These are phyloP conservation scores for Clarias batrachus DNA, from an alignment of 2,113 vertebrate species.

Conservation along the genomic window DNA sequence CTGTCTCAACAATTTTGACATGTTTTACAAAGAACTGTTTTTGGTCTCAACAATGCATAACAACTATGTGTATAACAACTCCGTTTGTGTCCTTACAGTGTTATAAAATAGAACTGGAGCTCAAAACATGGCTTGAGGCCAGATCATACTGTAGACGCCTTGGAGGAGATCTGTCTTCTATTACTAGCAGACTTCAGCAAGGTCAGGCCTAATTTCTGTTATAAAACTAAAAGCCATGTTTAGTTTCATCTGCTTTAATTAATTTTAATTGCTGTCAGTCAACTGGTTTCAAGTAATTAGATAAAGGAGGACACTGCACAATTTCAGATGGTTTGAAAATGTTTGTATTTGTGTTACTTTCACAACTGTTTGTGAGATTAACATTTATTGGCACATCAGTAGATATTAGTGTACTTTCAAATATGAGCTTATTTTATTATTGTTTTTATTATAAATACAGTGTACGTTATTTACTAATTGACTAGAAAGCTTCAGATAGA, in stretches of 20 bases:
- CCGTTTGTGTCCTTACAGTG: conserved; percentile 72
- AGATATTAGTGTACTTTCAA: background rate
- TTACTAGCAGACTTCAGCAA: conserved; percentile 79
- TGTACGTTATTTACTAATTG: background rate
- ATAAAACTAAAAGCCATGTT: background rate
- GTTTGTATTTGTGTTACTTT: background rate
- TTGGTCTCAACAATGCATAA: background rate
- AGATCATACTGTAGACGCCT: conserved; percentile 72
- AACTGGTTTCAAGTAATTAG: background rate
- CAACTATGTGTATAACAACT: background rate
- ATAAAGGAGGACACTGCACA: background rate
- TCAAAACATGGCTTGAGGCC: conserved; percentile 77
- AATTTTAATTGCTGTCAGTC: background rate
- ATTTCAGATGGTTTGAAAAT: too few relatives aligned
- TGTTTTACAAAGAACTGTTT: too few relatives aligned
- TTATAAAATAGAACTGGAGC: conserved; percentile 72
- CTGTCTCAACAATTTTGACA: too few relatives aligned
- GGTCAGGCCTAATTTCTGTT: conserved; percentile 65
- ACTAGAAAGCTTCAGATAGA: background rate
- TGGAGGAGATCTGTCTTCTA: conserved; percentile 78
- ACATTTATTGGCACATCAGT: background rate
- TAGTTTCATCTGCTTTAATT: background rate
- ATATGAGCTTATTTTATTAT: background rate
- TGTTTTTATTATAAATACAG: background rate
- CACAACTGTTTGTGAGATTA: background rate